Evolutionary conservation across 2,113 vertebrate species (phyloP).

Genomic region (Deroptyus accipitrinus): DNA sequence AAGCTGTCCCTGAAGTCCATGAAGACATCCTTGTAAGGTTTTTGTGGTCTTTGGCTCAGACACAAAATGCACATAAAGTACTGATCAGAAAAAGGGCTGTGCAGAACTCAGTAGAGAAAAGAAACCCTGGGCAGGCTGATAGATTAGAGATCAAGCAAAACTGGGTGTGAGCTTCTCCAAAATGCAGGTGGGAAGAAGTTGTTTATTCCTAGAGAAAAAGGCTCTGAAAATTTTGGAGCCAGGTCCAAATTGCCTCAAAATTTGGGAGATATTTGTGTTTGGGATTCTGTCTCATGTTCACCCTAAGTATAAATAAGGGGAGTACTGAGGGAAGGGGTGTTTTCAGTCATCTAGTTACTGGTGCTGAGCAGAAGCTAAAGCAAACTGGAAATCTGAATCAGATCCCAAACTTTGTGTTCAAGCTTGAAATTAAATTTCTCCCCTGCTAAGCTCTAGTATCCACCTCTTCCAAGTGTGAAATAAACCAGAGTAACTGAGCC

Average conservation of each 20-base stretch:
- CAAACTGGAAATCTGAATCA: neutral
- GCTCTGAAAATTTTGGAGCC: neutral
- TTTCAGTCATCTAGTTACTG: neutral
- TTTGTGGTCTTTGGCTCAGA: slow-evolving; percentile 8
- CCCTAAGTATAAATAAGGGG: neutral
- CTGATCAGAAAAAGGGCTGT: neutral
- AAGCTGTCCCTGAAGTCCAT: neutral
- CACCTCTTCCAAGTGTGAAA: neutral
- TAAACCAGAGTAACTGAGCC: neutral
- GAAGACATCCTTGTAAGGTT: neutral
- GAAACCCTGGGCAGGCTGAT: neutral
- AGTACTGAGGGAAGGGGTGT: neutral
- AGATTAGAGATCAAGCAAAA: neutral
- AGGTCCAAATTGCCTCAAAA: neutral
- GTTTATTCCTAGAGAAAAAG: neutral
- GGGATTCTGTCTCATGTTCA: neutral
- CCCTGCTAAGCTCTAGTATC: neutral
- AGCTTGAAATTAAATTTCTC: slow-evolving; percentile 14
- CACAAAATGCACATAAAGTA: neutral
- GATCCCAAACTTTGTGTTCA: neutral
- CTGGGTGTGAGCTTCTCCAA: neutral
- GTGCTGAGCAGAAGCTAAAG: neutral
- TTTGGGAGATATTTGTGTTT: neutral
- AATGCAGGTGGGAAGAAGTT: neutral
- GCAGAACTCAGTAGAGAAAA: neutral